phyloP scores from a whole-genome alignment of 2,888 invertebrate genomes.

The Lasioglossum villosulum region DNA sequence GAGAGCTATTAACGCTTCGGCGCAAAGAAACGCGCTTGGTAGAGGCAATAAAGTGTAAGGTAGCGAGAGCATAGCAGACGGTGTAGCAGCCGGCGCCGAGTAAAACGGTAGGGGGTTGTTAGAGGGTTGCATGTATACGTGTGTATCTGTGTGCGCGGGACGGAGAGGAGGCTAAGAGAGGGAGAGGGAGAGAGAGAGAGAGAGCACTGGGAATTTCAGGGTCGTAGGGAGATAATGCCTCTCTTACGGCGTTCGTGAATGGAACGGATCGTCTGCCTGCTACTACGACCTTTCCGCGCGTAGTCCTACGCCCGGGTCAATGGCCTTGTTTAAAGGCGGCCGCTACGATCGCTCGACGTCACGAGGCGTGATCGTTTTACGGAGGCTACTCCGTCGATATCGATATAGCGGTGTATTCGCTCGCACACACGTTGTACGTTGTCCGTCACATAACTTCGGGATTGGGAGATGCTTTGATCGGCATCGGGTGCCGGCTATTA shows the following conservation, averaged over 20 bases:
- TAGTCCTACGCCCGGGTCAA: constrained; percentile 61
- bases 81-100: constrained; percentile 30
- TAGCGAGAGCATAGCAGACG: constrained; percentile 31
- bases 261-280: constrained; percentile 63
- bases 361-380: constrained; percentile 55
- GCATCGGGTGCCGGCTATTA: background rate
- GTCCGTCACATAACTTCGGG: background rate
- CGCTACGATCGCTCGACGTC: constrained; percentile 48
- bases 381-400: constrained; percentile 20
- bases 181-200: background rate
- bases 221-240: constrained; percentile 72
- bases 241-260: constrained; percentile 66
- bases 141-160: constrained; percentile 43
- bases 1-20: constrained; percentile 68
- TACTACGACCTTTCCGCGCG: constrained; percentile 60
- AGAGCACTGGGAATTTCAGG: constrained; percentile 69
- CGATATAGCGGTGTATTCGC: constrained; percentile 1
- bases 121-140: background rate
- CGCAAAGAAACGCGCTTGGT: constrained; percentile 73
- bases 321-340: constrained; percentile 58
- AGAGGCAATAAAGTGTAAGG: constrained; percentile 75
- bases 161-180: background rate
- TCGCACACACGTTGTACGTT: background rate
- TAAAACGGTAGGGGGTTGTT: constrained; percentile 50
- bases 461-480: background rate